Conservation (phyloP, 1,140 invertebrate genomes). For the Gyrodactylus bullatarudis region DNA sequence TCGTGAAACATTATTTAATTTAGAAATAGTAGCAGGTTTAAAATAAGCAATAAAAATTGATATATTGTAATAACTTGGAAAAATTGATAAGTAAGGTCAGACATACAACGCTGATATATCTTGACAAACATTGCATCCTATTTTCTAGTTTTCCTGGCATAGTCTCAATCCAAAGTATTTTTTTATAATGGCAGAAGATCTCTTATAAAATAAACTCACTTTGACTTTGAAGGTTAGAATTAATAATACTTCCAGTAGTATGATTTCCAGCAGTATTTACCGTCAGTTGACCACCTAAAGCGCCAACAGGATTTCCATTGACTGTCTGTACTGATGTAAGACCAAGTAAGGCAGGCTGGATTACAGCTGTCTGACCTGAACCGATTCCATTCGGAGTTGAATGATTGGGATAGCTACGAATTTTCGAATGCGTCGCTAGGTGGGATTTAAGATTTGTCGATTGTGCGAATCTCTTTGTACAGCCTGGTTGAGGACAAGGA, state of each 20-base stretch:
- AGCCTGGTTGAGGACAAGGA: constrained; percentile 27
- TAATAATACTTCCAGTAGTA: background rate
- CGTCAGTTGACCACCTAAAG: background rate
- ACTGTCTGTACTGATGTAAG: background rate
- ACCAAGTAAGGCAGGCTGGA: background rate
- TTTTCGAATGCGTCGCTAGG: constrained; percentile 59
- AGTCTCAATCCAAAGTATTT: too few species aligned
- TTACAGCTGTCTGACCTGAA: background rate
- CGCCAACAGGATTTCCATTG: background rate
- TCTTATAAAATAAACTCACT: background rate
- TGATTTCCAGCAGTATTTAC: background rate
- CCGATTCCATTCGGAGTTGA: background rate
- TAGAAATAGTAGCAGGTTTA: too few species aligned
- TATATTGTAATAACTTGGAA: too few species aligned
- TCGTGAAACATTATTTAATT: too few species aligned
- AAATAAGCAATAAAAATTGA: too few species aligned
- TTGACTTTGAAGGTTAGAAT: background rate
- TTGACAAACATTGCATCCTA: too few species aligned
- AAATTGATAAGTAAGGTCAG: too few species aligned
- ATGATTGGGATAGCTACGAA: background rate
- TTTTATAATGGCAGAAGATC: background rate
- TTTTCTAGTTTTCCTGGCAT: too few species aligned
- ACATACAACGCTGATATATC: too few species aligned
- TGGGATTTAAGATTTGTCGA: constrained; percentile 78
- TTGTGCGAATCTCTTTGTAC: constrained; percentile 73